Conservation (phyloP, 2,888 invertebrate species). For the Pollenia angustigena region DNA sequence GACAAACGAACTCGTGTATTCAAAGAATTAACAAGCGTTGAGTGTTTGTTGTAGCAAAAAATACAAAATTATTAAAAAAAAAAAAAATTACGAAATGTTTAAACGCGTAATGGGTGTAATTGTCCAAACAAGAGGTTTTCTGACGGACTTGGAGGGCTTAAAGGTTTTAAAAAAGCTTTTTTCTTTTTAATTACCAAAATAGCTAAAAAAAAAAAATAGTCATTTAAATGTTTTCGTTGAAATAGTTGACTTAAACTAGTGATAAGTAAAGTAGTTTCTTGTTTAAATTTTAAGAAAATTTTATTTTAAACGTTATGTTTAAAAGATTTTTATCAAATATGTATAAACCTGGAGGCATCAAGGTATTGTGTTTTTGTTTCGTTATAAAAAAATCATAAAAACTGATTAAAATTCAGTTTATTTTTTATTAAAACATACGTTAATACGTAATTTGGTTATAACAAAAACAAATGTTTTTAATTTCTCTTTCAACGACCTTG, state of each 20-base stretch:
- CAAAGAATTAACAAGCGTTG: constrained; percentile 16
- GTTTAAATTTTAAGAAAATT: neutral
- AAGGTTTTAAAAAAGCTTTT: constrained; percentile 44
- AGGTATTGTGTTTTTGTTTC: constrained; percentile 32
- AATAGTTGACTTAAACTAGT: neutral
- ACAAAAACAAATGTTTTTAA: neutral
- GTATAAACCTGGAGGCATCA: neutral
- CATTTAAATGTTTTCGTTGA: neutral
- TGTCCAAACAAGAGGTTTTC: constrained; percentile 49
- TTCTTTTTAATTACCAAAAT: neutral
- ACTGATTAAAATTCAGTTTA: neutral
- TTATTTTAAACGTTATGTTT: constrained; percentile 4
- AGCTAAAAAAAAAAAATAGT: neutral
- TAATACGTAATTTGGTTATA: neutral
- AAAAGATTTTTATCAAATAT: constrained; percentile 26
- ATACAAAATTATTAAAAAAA: neutral
- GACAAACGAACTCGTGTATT: constrained; percentile 6
- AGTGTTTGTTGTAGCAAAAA: neutral
- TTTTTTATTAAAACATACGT: neutral
- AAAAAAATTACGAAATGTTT: constrained; percentile 33
- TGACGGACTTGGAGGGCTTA: constrained; percentile 26
- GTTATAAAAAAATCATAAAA: neutral
- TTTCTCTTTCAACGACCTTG: constrained; percentile 60
- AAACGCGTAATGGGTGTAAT: constrained; percentile 36
- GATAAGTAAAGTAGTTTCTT: neutral